Base-by-base conservation (phyloP, 2,113 vertebrate genomes). In the Peromyscus californicus region DNA sequence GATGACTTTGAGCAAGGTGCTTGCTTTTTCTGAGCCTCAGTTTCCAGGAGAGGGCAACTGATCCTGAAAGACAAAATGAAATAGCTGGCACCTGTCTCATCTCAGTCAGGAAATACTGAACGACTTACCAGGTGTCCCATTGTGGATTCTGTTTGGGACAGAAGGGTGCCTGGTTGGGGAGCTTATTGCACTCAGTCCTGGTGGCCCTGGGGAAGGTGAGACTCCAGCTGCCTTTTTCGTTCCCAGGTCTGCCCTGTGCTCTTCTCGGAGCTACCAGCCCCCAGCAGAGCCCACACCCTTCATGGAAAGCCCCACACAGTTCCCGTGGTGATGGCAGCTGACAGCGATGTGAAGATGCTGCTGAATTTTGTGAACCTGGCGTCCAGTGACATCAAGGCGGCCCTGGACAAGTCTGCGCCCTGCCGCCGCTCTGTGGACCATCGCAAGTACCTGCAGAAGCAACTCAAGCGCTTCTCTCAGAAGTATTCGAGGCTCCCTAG, bases 301-400 rank as follows among this genome's bases (percentile, higher is more conserved):
- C 94, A 99, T 98, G 98, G 98, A 98, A 97, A 98, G 97, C 93
- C 96, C 96, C 0, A 29, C 59, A 54, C 57, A 0, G 83, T 0
- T 2, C 93, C 86, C 91, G 92, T 88, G 98, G 98, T 98, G 90
- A 99, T 99, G 99, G 99, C 99, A 93, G 99, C 99, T 1, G 99
- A 99, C 99, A 99, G 99, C 24, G 99, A 99, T 76, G 99, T 99
- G 79, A 99, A 99, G 98, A 99, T 99, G 6, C 98, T 99, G 24
- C 98, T 99, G 91, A 99, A 99, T 98, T 99, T 99, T 8, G 99
- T 99, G 36, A 99, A 99, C 98, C 97, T 99, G 98, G 99, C 99
- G 12, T 99, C 99, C 85, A 99, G 99, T 0, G 99, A 99, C 98
- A 99, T 99, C 98, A 99, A 99, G 98, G 99, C 99, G 0, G 99